Evolutionary conservation across 1,140 invertebrate genomes (phyloP).

Genomic region (Ceratosolen solmsi): DNA sequence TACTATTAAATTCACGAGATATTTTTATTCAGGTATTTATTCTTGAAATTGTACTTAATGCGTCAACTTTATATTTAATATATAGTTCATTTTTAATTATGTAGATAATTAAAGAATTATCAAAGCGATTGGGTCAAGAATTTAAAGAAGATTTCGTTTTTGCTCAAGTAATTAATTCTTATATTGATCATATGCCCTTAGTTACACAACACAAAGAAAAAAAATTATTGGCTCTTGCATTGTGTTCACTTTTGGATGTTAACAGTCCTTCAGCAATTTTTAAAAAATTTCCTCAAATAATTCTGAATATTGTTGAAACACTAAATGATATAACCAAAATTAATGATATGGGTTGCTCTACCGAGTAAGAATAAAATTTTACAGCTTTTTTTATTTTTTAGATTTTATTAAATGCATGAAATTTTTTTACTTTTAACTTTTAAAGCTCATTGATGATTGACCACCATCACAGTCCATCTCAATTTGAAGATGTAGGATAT

Average conservation of each 20-base stretch:
- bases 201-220: constrained; percentile 85
- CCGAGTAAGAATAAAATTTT: constrained; percentile 78
- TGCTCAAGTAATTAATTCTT: constrained; percentile 81
- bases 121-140: constrained; percentile 63
- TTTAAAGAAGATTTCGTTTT: constrained; percentile 77
- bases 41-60: not conserved
- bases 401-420: not conserved
- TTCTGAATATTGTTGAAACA: constrained; percentile 86
- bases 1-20: constrained; percentile 83
- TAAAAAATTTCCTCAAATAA: constrained; percentile 83
- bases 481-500: constrained; percentile 70
- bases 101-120: constrained; percentile 72
- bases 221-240: constrained; percentile 85
- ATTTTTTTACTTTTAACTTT: not conserved
- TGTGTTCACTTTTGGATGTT: constrained; percentile 84
- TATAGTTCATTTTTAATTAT: constrained; percentile 22
- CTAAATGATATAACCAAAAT: constrained; percentile 88
- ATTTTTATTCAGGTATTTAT: constrained; percentile 62
- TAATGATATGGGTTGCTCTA: constrained; percentile 79
- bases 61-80: constrained; percentile 9
- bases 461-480: constrained; percentile 65
- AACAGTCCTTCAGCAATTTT: constrained; percentile 79
- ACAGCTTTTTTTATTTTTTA: too few species aligned
- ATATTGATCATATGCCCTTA: constrained; percentile 85
- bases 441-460: constrained; percentile 72